Evolutionary conservation across 2,888 invertebrate species (phyloP).

Genomic region (Criorhina ranunculi): DNA sequence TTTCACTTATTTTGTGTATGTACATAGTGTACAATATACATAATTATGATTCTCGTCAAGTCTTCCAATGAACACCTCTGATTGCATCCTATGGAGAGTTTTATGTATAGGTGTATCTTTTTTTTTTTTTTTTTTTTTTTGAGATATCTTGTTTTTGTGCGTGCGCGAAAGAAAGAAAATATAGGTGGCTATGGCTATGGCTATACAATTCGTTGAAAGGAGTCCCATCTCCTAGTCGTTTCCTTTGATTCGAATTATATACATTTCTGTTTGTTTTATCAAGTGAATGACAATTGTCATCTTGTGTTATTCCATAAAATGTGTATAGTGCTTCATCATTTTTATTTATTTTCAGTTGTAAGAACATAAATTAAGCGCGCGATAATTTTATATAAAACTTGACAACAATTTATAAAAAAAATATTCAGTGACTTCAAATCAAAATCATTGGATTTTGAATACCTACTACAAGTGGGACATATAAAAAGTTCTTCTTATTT

Average conservation of each 20-base stretch:
- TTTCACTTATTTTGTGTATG: too few species aligned
- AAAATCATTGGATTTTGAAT: too few species aligned
- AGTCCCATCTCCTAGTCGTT: conserved; percentile 30
- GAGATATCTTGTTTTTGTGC: conserved; percentile 5
- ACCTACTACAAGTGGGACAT: too few species aligned
- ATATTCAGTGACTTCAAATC: too few species aligned
- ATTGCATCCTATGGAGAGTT: background rate
- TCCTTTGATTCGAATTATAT: too few species aligned
- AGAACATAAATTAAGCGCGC: conserved; percentile 11
- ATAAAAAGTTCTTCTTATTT: too few species aligned
- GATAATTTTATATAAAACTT: conserved; percentile 38
- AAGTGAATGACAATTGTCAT: conserved; percentile 14
- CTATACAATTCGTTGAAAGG: conserved; percentile 6
- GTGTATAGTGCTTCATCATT: background rate
- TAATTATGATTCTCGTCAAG: background rate
- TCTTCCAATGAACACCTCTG: background rate
- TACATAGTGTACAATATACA: too few species aligned
- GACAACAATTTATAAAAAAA: conserved; percentile 1
- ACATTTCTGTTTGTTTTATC: conserved; percentile 8
- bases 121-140: background rate
- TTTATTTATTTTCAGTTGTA: conserved; percentile 29
- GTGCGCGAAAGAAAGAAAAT: conserved; percentile 7
- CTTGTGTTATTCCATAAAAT: background rate
- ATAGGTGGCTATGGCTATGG: too few species aligned
- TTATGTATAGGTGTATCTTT: too few species aligned